phyloP scores from a whole-genome alignment of 1,140 invertebrate species.

The Pseudomyrmex sp. region DNA sequence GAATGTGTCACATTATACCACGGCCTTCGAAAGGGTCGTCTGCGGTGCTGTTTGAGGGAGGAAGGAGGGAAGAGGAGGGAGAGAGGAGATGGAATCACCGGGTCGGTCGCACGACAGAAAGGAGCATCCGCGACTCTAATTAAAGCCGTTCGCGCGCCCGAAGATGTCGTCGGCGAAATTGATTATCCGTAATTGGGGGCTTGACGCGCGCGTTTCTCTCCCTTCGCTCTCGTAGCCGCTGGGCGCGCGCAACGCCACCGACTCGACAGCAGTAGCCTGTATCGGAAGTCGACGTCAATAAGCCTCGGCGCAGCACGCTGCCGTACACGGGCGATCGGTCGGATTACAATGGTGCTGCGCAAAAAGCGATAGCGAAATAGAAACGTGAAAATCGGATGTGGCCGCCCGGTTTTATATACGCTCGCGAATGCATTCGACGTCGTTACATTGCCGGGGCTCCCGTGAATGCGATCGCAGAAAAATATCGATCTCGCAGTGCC shows the following conservation, averaged over 20 bases:
- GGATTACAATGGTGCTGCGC: slow-evolving; percentile 49
- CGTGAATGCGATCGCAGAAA: slow-evolving; percentile 24
- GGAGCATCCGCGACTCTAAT: slow-evolving; percentile 66
- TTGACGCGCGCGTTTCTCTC: slow-evolving; percentile 27
- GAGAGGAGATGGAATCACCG: slow-evolving; percentile 8
- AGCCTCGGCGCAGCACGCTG: slow-evolving; percentile 48
- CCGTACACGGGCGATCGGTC: slow-evolving; percentile 50
- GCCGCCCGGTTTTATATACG: not conserved
- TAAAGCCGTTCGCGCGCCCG: slow-evolving; percentile 69
- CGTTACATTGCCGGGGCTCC: slow-evolving; percentile 12
- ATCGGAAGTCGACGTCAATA: slow-evolving; percentile 69
- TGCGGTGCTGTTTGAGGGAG: not conserved
- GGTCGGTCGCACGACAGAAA: slow-evolving; percentile 35
- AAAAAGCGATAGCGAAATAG: slow-evolving; percentile 59
- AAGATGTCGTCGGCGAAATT: slow-evolving; percentile 71
- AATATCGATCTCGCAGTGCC: not conserved
- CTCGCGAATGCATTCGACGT: slow-evolving; percentile 23
- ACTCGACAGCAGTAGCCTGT: slow-evolving; percentile 65
- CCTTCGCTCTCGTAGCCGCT: not conserved
- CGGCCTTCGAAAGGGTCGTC: not conserved
- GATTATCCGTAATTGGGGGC: slow-evolving; percentile 72
- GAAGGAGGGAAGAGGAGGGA: not conserved
- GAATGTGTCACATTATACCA: not conserved
- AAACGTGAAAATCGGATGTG: slow-evolving; percentile 46
- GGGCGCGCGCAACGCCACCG: slow-evolving; percentile 20